phyloP scores from a whole-genome alignment of 2,113 vertebrate species.

The Nothobranchius kuhntae region DNA sequence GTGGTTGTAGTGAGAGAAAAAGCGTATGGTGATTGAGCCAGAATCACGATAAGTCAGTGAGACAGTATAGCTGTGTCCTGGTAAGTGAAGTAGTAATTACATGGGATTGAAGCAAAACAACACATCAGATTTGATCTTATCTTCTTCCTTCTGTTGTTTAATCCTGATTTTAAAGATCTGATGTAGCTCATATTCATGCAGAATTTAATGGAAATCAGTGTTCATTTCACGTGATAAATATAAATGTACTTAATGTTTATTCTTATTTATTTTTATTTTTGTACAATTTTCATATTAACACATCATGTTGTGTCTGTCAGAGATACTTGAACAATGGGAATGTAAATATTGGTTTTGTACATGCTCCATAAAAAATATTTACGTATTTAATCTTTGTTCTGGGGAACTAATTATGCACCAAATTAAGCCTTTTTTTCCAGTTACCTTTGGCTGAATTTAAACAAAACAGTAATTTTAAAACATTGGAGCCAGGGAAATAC shows the following conservation, averaged over 20 bases:
- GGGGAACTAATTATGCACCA: not conserved
- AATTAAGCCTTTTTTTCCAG: not conserved
- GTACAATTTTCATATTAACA: constrained; percentile 1
- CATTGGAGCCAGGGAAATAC: not conserved
- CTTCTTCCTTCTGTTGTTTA: constrained; percentile 14
- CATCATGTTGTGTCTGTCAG: constrained; percentile 20
- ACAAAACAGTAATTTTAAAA: not conserved
- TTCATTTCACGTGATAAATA: not conserved
- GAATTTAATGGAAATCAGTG: constrained; percentile 1
- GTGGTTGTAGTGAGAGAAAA: constrained; percentile 21
- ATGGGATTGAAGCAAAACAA: not conserved
- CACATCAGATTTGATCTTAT: constrained; percentile 2
- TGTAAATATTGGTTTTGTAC: not conserved
- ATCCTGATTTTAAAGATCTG: constrained; percentile 13
- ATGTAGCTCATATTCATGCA: not conserved
- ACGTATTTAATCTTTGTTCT: not conserved
- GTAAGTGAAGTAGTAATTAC: constrained; percentile 15
- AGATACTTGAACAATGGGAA: not conserved
- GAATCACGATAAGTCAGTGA: constrained; percentile 18
- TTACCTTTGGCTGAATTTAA: not conserved
- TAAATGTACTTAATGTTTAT: constrained; percentile 4
- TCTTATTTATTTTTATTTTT: not conserved
- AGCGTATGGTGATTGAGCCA: constrained; percentile 24
- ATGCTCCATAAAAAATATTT: not conserved
- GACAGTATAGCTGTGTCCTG: constrained; percentile 23